Evolutionary conservation across 2,797 vertebrate genomes (phyloP).

Genomic region (Peromyscus eremicus): DNA sequence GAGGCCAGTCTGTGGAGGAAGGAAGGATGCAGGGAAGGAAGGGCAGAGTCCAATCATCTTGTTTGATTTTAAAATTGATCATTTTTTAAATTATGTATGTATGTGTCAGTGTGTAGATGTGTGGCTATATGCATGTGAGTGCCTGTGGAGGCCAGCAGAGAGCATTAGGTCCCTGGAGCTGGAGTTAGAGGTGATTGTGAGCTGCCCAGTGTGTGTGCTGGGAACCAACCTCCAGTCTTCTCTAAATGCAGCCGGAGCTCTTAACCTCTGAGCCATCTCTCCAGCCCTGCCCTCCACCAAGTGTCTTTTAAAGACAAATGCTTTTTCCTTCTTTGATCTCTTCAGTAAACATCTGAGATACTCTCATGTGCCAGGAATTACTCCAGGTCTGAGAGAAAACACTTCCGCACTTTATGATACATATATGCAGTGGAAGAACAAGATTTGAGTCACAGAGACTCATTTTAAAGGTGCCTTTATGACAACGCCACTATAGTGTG

Average conservation of each 20-base stretch:
- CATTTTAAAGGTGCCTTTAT: background rate
- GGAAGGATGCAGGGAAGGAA: background rate
- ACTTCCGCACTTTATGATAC: background rate
- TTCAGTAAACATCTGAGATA: conserved; percentile 43
- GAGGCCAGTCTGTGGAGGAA: background rate
- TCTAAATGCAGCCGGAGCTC: background rate
- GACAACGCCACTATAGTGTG: background rate
- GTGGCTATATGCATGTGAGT: background rate
- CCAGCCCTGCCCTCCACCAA: background rate
- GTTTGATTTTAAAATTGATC: background rate
- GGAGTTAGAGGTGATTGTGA: background rate
- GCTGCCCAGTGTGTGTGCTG: background rate
- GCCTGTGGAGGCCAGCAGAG: background rate
- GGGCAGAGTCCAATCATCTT: too few relatives aligned
- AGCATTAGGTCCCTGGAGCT: too few relatives aligned
- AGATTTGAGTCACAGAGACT: background rate
- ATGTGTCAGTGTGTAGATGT: background rate
- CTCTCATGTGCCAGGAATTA: background rate
- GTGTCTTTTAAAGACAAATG: conserved; percentile 42
- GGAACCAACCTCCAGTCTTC: too few relatives aligned
- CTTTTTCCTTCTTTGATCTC: conserved; percentile 18
- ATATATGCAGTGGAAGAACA: background rate
- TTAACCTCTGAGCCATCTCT: background rate
- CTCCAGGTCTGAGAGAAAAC: background rate
- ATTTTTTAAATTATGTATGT: background rate